These are phyloP conservation scores for Garrulus glandarius DNA, from an alignment of 2,797 vertebrate species.

Conservation along the genomic window DNA sequence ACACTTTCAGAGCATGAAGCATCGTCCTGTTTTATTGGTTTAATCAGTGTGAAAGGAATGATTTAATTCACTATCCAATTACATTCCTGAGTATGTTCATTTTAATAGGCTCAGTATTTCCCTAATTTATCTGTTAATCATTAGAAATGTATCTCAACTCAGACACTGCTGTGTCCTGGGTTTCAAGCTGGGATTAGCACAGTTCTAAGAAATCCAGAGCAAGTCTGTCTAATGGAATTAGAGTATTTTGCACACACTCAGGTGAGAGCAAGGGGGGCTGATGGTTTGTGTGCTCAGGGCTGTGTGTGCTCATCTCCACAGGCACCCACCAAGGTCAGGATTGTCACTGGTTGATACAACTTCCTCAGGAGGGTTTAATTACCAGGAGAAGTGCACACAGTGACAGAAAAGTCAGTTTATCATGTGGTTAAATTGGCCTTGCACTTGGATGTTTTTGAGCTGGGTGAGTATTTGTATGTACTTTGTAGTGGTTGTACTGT, in stretches of 20 bases:
- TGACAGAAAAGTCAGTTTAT: not conserved
- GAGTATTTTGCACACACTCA: not conserved
- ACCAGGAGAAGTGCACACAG: not conserved
- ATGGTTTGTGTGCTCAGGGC: not conserved
- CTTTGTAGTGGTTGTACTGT: not conserved
- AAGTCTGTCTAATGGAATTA: not conserved
- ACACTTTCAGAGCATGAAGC: not conserved
- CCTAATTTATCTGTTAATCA: constrained; percentile 55
- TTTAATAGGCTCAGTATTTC: constrained; percentile 47
- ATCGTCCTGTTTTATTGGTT: not conserved
- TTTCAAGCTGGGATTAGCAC: constrained; percentile 4
- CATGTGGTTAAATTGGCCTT: not conserved
- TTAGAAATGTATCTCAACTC: constrained; percentile 32
- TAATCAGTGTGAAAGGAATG: constrained; percentile 41
- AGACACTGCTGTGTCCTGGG: constrained; percentile 2
- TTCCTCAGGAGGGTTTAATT: not conserved
- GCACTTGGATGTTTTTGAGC: not conserved
- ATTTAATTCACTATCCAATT: constrained; percentile 43
- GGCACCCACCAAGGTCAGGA: not conserved
- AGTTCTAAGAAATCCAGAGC: not conserved
- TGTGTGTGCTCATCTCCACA: not conserved
- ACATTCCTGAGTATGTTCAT: not conserved
- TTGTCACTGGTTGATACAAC: not conserved
- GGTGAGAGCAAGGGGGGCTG: not conserved
- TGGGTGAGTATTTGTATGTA: not conserved